Evolutionary conservation across 2,113 vertebrate genomes (phyloP).

Genomic region (Xenopus laevis): DNA sequence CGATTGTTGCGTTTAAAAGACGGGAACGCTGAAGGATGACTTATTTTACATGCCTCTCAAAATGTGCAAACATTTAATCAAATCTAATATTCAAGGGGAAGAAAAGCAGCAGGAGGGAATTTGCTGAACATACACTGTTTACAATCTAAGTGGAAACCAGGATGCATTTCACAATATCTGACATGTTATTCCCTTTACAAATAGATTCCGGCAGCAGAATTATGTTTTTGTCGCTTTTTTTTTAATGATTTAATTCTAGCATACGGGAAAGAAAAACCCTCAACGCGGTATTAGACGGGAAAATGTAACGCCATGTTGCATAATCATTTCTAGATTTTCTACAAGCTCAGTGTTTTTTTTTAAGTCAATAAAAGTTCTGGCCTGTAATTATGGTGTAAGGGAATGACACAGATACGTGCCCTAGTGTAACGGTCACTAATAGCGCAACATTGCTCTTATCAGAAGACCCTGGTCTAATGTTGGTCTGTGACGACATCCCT

Average conservation of each 20-base stretch:
- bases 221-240: too few species aligned
- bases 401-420: constrained; percentile 29
- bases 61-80: constrained; percentile 29
- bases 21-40: neutral
- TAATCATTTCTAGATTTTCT: too few species aligned
- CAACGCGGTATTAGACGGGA: too few species aligned
- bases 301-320: too few species aligned
- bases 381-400: too few species aligned
- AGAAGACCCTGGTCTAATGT: constrained; percentile 50
- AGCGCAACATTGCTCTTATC: constrained; percentile 62
- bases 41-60: constrained; percentile 1
- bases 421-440: constrained; percentile 43
- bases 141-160: constrained; percentile 7
- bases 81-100: constrained; percentile 29
- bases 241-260: too few species aligned
- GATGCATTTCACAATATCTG: neutral
- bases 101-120: constrained; percentile 18
- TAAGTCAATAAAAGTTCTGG: too few species aligned
- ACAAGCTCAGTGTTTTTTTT: too few species aligned
- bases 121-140: constrained; percentile 5
- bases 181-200: too few species aligned
- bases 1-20: too few species aligned
- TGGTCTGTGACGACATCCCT: constrained; percentile 33
- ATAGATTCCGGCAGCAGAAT: too few species aligned
- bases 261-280: too few species aligned